A percentile compares a stretch with the other conserved stretches of the same genome.
Conservation (phyloP, 2,113 vertebrate species). For the Pteropus alecto region DNA sequence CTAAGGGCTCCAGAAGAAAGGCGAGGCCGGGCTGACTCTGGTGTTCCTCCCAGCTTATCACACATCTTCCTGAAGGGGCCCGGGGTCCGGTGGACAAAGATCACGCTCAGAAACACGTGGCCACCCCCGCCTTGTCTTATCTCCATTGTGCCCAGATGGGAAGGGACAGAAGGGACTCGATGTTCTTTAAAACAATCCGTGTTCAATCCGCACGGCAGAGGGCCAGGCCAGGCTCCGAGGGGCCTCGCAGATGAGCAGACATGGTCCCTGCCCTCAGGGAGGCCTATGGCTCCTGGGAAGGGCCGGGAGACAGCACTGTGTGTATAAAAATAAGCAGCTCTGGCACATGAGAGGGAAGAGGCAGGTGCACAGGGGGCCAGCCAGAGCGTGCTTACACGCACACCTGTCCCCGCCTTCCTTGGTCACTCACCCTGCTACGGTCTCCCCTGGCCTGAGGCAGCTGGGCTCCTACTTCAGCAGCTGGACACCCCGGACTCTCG, state of each 20-base stretch:
- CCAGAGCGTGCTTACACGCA: rapidly evolving
- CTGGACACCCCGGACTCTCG: background rate
- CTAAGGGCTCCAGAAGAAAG: background rate
- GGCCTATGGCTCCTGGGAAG: background rate
- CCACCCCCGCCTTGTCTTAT: rapidly evolving
- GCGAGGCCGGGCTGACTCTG: background rate
- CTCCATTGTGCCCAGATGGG: background rate
- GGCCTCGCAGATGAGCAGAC: background rate
- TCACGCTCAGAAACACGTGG: background rate
- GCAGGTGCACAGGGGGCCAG: background rate
- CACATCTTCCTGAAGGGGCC: background rate
- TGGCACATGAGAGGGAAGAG: background rate
- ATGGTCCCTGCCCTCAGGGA: background rate
- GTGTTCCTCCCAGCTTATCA: background rate
- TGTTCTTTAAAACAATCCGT: background rate
- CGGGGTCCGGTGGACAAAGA: background rate
- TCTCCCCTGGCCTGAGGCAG: background rate
- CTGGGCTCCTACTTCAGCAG: background rate
- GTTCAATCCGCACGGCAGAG: background rate
- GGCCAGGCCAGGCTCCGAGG: background rate
- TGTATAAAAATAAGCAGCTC: constrained; percentile 20
- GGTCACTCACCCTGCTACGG: rapidly evolving
- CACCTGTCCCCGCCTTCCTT: background rate
- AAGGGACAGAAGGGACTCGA: rapidly evolving
- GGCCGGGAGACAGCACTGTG: background rate